Percentiles rank a stretch among this genome's conserved stretches.
Evolutionary conservation across 2,888 invertebrate genomes (phyloP).

Genomic region (Dryocosmus kuriphilus): DNA sequence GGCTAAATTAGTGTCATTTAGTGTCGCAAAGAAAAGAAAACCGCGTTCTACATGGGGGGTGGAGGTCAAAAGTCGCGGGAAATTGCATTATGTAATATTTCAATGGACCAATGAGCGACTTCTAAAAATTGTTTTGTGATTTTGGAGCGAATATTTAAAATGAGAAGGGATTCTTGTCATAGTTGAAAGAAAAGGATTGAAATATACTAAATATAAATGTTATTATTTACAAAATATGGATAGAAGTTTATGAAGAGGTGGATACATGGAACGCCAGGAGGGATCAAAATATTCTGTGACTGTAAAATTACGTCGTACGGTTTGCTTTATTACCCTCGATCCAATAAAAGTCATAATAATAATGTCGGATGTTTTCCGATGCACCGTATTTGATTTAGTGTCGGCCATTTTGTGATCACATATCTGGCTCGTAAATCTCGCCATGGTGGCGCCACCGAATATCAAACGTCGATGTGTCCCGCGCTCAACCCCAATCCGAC

Average conservation of each 20-base stretch:
- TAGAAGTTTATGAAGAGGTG: background rate
- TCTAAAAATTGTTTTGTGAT: no score
- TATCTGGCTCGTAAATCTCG: constrained; percentile 78
- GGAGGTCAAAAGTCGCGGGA: no score
- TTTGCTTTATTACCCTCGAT: constrained; percentile 69
- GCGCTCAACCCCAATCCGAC: constrained; percentile 65
- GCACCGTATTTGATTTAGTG: constrained; percentile 77
- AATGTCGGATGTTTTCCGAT: constrained; percentile 78
- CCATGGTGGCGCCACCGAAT: constrained; percentile 72
- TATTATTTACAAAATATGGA: background rate
- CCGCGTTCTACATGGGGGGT: no score
- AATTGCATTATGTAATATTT: no score
- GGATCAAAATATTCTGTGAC: constrained; percentile 57
- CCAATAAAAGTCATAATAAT: constrained; percentile 78
- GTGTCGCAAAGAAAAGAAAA: no score
- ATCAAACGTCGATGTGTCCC: constrained; percentile 77
- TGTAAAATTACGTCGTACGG: constrained; percentile 70
- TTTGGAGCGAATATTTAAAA: no score
- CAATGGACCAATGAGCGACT: no score
- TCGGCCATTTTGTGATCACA: constrained; percentile 78
- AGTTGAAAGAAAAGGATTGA: background rate
- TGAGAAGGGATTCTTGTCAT: background rate
- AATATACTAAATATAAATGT: background rate
- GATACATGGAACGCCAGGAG: background rate
- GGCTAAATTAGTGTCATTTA: no score